Percentiles rank a stretch among this genome's conserved stretches.
Evolutionary conservation across 2,888 invertebrate genomes (phyloP).

Genomic region (Drosophila siamana): DNA sequence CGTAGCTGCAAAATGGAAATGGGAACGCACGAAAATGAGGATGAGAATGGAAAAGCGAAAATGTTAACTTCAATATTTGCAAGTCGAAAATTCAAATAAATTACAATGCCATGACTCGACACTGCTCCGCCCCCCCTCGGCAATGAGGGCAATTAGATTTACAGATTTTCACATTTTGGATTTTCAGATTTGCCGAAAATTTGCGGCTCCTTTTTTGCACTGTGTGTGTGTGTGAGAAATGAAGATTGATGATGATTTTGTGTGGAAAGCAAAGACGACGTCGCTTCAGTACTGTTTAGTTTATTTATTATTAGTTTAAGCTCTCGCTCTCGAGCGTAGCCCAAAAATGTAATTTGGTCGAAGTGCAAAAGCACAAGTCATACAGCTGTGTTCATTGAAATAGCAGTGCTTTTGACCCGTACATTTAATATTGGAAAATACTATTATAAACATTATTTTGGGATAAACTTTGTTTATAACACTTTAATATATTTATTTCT

Average conservation of each 20-base stretch:
- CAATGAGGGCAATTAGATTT: conserved; percentile 72
- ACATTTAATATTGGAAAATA: too few relatives aligned
- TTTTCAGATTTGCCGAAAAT: conserved; percentile 37
- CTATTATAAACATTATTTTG: too few relatives aligned
- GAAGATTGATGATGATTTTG: conserved; percentile 77
- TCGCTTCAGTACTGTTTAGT: conserved; percentile 1
- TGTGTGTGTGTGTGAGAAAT: conserved; percentile 58
- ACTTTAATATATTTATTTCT: too few relatives aligned
- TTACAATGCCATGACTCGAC: conserved; percentile 66
- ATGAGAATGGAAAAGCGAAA: conserved; percentile 17
- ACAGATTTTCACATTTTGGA: conserved; percentile 65
- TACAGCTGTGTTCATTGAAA: too few relatives aligned
- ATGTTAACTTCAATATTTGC: conserved; percentile 40
- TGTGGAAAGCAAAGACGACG: not conserved
- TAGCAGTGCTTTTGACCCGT: too few relatives aligned
- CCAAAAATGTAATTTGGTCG: conserved; percentile 66
- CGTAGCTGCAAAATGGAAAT: conserved; percentile 86
- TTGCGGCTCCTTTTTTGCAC: conserved; percentile 20
- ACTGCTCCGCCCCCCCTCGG: conserved; percentile 4
- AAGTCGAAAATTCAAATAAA: conserved; percentile 68
- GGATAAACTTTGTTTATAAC: too few relatives aligned
- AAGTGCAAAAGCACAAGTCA: conserved; percentile 70
- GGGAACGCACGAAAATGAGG: too few relatives aligned
- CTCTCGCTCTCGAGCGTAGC: conserved; percentile 26
- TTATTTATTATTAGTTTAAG: conserved; percentile 70